Evolutionary conservation across 37 sponge, comb jelly and placozoan species (phyloP).

Genomic region (Ianthella basta): DNA sequence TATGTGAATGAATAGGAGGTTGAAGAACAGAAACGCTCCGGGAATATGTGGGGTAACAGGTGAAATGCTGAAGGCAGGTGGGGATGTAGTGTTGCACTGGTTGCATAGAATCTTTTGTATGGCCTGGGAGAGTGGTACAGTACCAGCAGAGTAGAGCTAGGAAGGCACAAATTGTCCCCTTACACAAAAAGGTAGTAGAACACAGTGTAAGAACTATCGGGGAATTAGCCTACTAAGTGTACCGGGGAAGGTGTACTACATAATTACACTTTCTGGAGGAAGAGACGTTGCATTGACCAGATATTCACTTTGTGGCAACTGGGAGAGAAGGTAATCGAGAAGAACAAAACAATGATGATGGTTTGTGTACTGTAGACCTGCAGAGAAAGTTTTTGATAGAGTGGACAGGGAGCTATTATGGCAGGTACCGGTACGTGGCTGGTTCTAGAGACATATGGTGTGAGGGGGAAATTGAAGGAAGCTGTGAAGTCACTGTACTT

Average conservation of each 20-base stretch:
- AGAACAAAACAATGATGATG: background rate
- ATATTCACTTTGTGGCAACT: background rate
- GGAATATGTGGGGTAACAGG: background rate
- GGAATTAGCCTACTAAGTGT: background rate
- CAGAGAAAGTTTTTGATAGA: background rate
- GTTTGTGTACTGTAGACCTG: background rate
- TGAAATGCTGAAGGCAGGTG: background rate
- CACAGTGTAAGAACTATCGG: background rate
- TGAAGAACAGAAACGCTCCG: background rate
- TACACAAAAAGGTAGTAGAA: background rate
- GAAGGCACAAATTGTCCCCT: background rate
- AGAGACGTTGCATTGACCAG: background rate
- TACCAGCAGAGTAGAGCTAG: background rate
- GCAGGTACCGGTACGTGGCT: no score
- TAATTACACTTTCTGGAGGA: background rate
- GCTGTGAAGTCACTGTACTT: constrained; percentile 2
- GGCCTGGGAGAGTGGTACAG: background rate
- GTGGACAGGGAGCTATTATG: background rate
- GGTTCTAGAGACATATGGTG: background rate
- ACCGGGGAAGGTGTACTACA: background rate
- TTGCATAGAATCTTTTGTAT: background rate
- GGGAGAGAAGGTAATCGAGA: background rate
- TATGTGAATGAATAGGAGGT: background rate
- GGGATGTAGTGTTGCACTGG: background rate
- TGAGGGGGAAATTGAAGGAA: background rate